phyloP scores from a whole-genome alignment of 2,797 vertebrate genomes.

The Eutrigla gurnardus region DNA sequence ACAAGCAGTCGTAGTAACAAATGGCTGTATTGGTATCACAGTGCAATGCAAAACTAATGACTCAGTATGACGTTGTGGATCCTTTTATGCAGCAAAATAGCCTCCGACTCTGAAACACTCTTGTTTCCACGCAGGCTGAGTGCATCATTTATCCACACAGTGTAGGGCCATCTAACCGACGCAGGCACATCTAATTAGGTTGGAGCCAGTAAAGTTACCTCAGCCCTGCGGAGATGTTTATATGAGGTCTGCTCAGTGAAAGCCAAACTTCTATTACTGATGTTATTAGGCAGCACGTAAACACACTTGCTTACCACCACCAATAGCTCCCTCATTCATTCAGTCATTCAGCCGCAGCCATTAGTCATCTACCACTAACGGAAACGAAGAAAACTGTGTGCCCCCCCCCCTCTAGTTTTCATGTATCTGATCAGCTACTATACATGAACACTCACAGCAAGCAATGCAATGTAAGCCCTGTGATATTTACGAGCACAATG shows the following conservation, averaged over 20 bases:
- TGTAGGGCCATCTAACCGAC: slow-evolving; percentile 61
- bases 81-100: slow-evolving; percentile 29
- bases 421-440: no score
- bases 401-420: no score
- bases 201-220: slow-evolving; percentile 59
- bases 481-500: background rate
- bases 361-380: background rate
- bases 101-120: slow-evolving; percentile 39
- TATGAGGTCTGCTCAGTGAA: slow-evolving; percentile 61
- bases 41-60: background rate
- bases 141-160: slow-evolving; percentile 62
- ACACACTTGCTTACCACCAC: slow-evolving; percentile 47
- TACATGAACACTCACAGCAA: background rate
- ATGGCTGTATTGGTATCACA: background rate
- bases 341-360: background rate
- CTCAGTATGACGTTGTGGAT: slow-evolving; percentile 26
- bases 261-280: slow-evolving; percentile 68
- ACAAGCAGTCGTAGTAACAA: background rate
- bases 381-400: no score
- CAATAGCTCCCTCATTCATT: slow-evolving; percentile 49
- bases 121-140: slow-evolving; percentile 63
- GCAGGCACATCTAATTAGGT: slow-evolving; percentile 64
- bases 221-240: slow-evolving; percentile 58
- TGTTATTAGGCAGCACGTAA: slow-evolving; percentile 76
- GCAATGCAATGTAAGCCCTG: background rate